Evolutionary conservation across 2,888 invertebrate genomes (phyloP).

Genomic region (Clusia tigrina): DNA sequence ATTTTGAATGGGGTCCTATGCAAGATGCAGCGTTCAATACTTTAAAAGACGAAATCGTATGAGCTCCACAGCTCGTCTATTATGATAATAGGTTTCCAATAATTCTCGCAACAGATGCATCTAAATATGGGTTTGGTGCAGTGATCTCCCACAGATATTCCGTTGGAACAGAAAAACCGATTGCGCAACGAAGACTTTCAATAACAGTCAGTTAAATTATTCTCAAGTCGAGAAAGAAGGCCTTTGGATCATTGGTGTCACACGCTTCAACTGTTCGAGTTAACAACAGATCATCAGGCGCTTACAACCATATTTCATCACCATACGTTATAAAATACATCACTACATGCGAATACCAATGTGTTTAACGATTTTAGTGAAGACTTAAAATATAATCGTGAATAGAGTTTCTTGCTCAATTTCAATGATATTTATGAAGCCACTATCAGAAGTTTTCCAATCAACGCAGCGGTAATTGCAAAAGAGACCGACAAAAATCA

Average conservation of each 20-base stretch:
- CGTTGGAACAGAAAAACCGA: slow-evolving; percentile 28
- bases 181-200: slow-evolving; percentile 30
- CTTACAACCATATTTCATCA: slow-evolving; percentile 12
- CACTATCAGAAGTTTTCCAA: no score
- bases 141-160: slow-evolving; percentile 27
- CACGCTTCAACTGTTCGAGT: slow-evolving; percentile 29
- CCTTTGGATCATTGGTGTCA: slow-evolving; percentile 27
- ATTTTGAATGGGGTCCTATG: slow-evolving; percentile 20
- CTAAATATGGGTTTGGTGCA: slow-evolving; percentile 27
- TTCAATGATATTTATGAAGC: slow-evolving; percentile 7
- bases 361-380: no score
- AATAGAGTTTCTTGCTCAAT: background rate
- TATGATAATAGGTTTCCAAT: slow-evolving; percentile 25
- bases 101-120: slow-evolving; percentile 31
- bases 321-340: no score
- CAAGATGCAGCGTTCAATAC: slow-evolving; percentile 20
- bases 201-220: slow-evolving; percentile 24
- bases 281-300: slow-evolving; percentile 31
- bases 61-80: slow-evolving; percentile 24
- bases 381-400: no score
- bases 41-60: slow-evolving; percentile 18
- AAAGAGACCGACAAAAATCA: slow-evolving; percentile 14
- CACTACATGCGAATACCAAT: no score
- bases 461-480: slow-evolving; percentile 9
- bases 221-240: slow-evolving; percentile 30